Percentiles rank a stretch among this genome's conserved stretches.
These are phyloP conservation scores for Rhingia campestris DNA, from an alignment of 2,888 invertebrate species.

Conservation along the genomic window DNA sequence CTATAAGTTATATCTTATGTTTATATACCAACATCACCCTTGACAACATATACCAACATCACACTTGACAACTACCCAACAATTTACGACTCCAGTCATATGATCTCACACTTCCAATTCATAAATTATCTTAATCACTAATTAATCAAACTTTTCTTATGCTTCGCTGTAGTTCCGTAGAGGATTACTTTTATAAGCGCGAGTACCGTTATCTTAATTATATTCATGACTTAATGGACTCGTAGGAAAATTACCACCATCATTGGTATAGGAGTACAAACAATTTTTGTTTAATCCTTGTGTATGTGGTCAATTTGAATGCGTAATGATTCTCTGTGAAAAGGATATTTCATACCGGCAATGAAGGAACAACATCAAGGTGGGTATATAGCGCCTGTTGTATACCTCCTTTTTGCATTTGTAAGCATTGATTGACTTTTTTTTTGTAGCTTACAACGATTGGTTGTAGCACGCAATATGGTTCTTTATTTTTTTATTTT, in stretches of 20 bases:
- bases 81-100: conserved; percentile 56
- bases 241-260: conserved; percentile 33
- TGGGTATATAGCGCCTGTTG: conserved; percentile 5
- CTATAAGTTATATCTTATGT: no score
- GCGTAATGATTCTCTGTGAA: conserved; percentile 45
- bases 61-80: conserved; percentile 20
- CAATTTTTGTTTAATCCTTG: background rate
- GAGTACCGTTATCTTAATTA: conserved; percentile 63
- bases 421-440: conserved; percentile 46
- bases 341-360: conserved; percentile 29
- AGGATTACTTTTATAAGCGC: conserved; percentile 27
- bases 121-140: conserved; percentile 65
- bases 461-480: conserved; percentile 59
- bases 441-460: conserved; percentile 4
- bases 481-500: conserved; percentile 6
- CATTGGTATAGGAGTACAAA: background rate
- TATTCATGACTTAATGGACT: conserved; percentile 69
- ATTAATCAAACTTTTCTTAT: conserved; percentile 69
- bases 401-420: conserved; percentile 44
- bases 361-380: background rate
- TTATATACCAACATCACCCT: background rate
- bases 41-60: background rate
- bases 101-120: conserved; percentile 50
- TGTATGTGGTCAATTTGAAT: conserved; percentile 49
- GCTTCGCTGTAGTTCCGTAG: conserved; percentile 25